phyloP scores from a whole-genome alignment of 2,797 vertebrate genomes.

The Psittacula derbiana region DNA sequence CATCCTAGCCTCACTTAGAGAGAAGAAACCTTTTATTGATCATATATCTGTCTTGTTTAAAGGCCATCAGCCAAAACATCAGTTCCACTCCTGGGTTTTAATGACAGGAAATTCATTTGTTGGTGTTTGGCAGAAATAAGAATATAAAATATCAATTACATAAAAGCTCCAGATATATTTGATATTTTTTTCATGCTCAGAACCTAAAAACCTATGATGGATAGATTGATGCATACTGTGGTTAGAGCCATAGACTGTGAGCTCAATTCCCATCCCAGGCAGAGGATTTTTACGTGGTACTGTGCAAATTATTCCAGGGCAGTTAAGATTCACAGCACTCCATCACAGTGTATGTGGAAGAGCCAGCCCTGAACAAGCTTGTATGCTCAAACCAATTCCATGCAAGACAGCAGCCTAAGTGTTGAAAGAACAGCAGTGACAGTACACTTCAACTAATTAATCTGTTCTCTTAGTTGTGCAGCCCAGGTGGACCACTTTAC shows the following conservation, averaged over 20 bases:
- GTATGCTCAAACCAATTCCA: not conserved
- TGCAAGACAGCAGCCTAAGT: not conserved
- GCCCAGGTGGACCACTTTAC: not conserved
- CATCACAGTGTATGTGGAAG: not conserved
- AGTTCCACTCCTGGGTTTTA: not conserved
- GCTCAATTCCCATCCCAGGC: not conserved
- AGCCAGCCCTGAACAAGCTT: not conserved
- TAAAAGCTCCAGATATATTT: not conserved
- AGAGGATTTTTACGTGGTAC: not conserved
- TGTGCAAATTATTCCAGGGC: not conserved
- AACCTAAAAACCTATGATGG: not conserved
- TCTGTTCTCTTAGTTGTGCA: not conserved
- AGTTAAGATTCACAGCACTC: not conserved
- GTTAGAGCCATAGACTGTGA: not conserved
- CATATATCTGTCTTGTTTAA: not conserved
- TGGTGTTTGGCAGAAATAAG: not conserved
- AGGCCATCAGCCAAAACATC: not conserved
- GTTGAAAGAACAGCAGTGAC: not conserved
- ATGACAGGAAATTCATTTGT: not conserved
- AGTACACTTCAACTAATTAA: not conserved
- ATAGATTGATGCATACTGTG: not conserved
- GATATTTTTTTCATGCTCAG: not conserved
- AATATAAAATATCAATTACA: not conserved
- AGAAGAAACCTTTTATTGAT: constrained; percentile 24
- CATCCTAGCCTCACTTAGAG: not conserved